Conservation (phyloP, 2,888 invertebrate genomes). For the Diplazon laetatorius region DNA sequence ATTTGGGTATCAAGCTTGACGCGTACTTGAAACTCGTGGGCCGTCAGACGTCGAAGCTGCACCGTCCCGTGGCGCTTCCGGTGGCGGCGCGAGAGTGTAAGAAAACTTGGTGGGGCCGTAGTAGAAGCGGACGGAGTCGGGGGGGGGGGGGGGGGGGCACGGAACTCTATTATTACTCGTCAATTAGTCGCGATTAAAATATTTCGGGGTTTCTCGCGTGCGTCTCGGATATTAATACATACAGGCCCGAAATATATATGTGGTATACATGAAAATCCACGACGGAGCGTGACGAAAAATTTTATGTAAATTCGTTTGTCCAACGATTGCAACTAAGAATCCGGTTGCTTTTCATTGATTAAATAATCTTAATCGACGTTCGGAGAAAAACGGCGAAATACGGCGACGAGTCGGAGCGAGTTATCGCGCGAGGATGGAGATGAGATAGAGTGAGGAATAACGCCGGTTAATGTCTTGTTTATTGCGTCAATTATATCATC, state of each 20-base stretch:
- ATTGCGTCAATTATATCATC: conserved; percentile 80
- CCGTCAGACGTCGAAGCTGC: not conserved
- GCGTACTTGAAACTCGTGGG: not conserved
- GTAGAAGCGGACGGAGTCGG: conserved; percentile 67
- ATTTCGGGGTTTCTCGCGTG: conserved; percentile 82
- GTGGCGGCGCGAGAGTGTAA: conserved; percentile 72
- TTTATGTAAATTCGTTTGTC: conserved; percentile 79
- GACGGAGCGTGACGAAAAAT: conserved; percentile 73
- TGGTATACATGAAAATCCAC: conserved; percentile 6
- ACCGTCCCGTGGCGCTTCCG: conserved; percentile 52
- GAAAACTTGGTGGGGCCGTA: conserved; percentile 71
- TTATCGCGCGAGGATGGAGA: conserved; percentile 28
- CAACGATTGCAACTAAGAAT: conserved; percentile 76
- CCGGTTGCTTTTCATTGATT: conserved; percentile 78
- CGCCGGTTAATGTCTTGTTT: conserved; percentile 81
- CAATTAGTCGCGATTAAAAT: conserved; percentile 83
- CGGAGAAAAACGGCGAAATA: not conserved
- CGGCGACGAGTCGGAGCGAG: conserved; percentile 16
- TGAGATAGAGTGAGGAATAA: conserved; percentile 45
- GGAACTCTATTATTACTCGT: conserved; percentile 82
- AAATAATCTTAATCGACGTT: conserved; percentile 61
- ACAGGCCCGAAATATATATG: conserved; percentile 68
- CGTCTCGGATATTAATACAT: conserved; percentile 81
- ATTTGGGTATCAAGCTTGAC: conserved; percentile 18
- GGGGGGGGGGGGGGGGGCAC: conserved; percentile 66